Percentiles rank a stretch among this genome's conserved stretches.
Evolutionary conservation across 2,888 invertebrate species (phyloP).

Genomic region (Drosophila melanosoma): DNA sequence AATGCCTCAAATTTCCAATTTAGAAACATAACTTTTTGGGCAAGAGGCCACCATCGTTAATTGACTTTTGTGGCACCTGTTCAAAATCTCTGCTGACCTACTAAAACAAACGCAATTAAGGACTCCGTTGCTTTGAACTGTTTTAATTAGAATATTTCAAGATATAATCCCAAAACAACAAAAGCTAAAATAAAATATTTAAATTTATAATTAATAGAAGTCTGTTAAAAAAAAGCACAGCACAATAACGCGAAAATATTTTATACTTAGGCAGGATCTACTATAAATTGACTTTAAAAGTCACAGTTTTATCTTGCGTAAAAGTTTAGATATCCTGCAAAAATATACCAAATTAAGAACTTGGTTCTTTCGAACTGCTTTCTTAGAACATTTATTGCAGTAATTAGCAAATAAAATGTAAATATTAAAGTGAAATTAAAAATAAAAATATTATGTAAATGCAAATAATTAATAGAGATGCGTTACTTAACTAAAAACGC

Average conservation of each 20-base stretch:
- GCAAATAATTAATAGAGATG: conserved; percentile 26
- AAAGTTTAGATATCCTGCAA: neutral
- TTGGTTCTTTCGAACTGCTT: neutral
- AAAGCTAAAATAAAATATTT: neutral
- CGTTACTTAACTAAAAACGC: conserved; percentile 50
- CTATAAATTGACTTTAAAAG: neutral
- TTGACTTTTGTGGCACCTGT: neutral
- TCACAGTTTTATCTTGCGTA: neutral
- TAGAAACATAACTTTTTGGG: neutral
- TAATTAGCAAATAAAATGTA: neutral
- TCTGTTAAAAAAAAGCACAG: neutral
- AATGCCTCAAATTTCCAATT: conserved; percentile 16
- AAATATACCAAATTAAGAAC: neutral
- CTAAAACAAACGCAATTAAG: neutral
- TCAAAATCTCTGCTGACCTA: neutral
- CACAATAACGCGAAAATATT: neutral
- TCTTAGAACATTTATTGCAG: neutral
- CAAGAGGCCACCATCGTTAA: conserved; percentile 9
- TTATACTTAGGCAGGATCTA: neutral
- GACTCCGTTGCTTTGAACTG: neutral
- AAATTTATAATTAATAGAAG: neutral
- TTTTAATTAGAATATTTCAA: neutral
- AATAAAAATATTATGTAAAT: conserved; percentile 7
- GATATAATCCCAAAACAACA: neutral
- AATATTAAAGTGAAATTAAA: neutral